Evolutionary conservation across 2,888 invertebrate genomes (phyloP), one percentile per base, ranked within the genome.

Genomic region (Trichopoda pennipes): DNA sequence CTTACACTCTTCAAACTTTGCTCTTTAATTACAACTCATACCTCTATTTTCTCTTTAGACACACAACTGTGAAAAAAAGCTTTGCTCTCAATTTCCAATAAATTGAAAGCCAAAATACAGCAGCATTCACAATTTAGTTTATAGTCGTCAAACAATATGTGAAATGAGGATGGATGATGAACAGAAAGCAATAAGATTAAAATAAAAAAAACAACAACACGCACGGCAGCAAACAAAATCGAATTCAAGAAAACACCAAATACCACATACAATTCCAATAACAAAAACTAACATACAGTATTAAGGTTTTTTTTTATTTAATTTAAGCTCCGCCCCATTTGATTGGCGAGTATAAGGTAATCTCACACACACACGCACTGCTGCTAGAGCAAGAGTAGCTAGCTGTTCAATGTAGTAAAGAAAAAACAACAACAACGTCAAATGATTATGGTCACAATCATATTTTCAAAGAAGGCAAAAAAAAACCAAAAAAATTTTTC

Each of bases 251-350:
- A 53, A 72, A 79, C 74, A 63, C 77, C 81, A 81, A 81, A 75
- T 56, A 60, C 51, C 44, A 87, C 61, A 79, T 69, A 69, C 28
- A 77, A 85, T 44, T 69, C 64, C 28, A 78, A 85, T 47, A 35
- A 58, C 21, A 58, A 32, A 79, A 85, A 79, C 85, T 61, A 85
- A 82, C 17, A 28, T 56, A 72, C 70, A 81, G 74, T 73, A 85
- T 85, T 79, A 69, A 86, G 23, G 4, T 87, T 87, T 88, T 61
- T 76, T 68, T 73, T 60, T 64, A 19, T 7, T 19, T 14, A 44
- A 38, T 23, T 60, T 75, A 89, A 88, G 89, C 90, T 88, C 90
- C 89, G 89, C 89, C 89, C 88, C 88, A 87, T 89, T 89, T 87
- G 89, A 89, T 89, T 89, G 89, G 89, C 87, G 89, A 87, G 80